Evolutionary conservation across 2,797 vertebrate genomes (phyloP), one percentile per base, ranked within the genome.

Genomic region (Coreius guichenoti): DNA sequence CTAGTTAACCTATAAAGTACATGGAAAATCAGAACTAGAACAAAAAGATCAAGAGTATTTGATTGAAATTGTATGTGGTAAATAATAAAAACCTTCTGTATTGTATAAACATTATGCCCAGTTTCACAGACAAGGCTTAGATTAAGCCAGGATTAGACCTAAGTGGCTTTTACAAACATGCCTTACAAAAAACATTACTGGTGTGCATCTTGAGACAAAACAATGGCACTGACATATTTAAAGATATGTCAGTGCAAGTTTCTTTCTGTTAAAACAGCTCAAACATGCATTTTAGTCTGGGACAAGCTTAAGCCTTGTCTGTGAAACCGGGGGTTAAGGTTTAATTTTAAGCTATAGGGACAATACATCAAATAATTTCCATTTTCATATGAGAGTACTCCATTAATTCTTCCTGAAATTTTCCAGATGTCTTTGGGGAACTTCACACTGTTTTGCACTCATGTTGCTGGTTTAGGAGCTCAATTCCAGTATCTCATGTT

Each of bases 361-460:
- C 7, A 45, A n/a, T 49, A 1, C 73, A 54, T 11, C 26, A 73
- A 75, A 58, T 51, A 36, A 31, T 29, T 19, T 11, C 7, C 3
- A 16, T 23, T 39, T 61, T 70, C 13, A 21, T 43, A n/a, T 5
- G 3, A 39, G 16, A 79, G 13, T 9, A 19, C 61, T 72, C 17
- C 11, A 17, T 51, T 49, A 54, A 29, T 63, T 19, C 26, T 68
- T 78, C 9, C 29, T 63, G 21, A 67, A 67, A 33, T 36, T 36
- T 74, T 70, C 56, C 87, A 97, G 95, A 94, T 94, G 87, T 93
- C 93, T 54, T 93, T 95, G 88, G 93, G 94, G 79, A 95, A 95
- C 86, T 95, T 97, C 89, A 94, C 94, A 0, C 89, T 95, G 45
- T 96, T 95, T 85, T 96, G 94, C 86, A 95, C 92, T 78, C 93